Evolutionary conservation across 2,797 vertebrate species (phyloP).

Genomic region (Echeneis naucrates): DNA sequence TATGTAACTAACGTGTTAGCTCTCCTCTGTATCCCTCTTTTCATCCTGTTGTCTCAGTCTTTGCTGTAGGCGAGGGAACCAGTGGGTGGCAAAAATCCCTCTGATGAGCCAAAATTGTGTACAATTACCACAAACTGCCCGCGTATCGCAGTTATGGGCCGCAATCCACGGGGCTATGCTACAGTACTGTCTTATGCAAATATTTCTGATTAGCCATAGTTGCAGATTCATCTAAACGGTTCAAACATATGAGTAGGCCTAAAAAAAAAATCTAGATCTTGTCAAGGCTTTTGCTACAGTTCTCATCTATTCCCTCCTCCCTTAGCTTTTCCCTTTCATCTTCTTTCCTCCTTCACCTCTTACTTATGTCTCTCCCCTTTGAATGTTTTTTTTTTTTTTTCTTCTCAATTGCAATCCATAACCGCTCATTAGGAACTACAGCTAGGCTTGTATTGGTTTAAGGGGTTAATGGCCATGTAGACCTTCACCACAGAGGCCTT

Average conservation of each 20-base stretch:
- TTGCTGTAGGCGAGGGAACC: conserved; percentile 35
- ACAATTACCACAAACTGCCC: conserved; percentile 27
- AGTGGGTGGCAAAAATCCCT: conserved; percentile 24
- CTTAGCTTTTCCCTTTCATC: conserved; percentile 7
- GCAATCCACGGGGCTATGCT: not conserved
- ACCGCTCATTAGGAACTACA: conserved; percentile 66
- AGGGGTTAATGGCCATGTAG: conserved; percentile 71
- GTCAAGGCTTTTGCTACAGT: conserved; percentile 1
- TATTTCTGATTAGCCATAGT: conserved; percentile 1
- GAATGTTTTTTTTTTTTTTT: no score
- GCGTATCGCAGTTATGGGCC: not conserved
- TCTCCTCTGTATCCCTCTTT: conserved; percentile 17
- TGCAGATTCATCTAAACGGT: conserved; percentile 17
- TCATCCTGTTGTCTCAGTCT: conserved; percentile 14
- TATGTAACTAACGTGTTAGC: conserved; percentile 36
- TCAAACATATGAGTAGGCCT: not conserved
- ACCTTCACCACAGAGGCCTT: conserved; percentile 62
- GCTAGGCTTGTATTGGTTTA: conserved; percentile 22
- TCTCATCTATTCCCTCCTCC: not conserved
- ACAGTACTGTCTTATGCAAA: conserved; percentile 2
- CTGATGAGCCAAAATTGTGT: conserved; percentile 33
- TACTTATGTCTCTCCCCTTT: conserved; percentile 13
- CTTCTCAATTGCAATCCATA: conserved; percentile 33
- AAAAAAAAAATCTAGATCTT: conserved; percentile 6
- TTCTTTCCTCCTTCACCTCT: conserved; percentile 16